Base-by-base conservation (phyloP, 1,140 invertebrate genomes). In the Euwallacea fornicatus region DNA sequence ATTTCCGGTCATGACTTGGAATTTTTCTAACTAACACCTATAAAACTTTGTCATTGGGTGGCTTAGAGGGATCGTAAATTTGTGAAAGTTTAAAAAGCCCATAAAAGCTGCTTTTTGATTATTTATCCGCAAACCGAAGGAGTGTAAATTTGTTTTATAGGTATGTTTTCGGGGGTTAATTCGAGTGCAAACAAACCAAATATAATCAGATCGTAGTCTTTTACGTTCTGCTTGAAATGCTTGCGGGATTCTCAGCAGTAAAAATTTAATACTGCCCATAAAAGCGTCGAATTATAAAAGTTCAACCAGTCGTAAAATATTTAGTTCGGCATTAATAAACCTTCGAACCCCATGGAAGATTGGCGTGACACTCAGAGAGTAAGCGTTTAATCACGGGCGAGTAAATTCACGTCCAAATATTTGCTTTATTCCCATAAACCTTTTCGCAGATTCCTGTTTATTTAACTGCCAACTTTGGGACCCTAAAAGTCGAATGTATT, bases 11-110 rank as follows among this genome's bases (percentile, higher is more conserved):
- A 33, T 33, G 21, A 33, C 21, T 33, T 33, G 21, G 21, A 33
- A 33, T 33, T 33, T 33, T 33, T 33, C 1, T 33, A 33, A 33
- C 21, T 33, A 33, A 33, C 21, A 33, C 21, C 21, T 33, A 33
- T 33, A 33, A 33, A 33, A 33, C 21, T 60, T 41, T 60, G 16
- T 60, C 41, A 60, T 60, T 60, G 16, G 16, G 10, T 33, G 9
- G 0, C 58, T 9, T 42, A 60, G 42, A 60, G 42, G 58, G 10
- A 11, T 60, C 58, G 58, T 60, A 60, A 60, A 60, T 60, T 60
- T 60, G 7, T 60, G 10, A 60, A 60, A 33, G 9, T 15, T 15
- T 60, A 41, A 33, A 60, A 6, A 10, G 13, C 3, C 46, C 46
- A 11, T 13, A 13, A 13, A 50, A 11, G 46, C 46, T 50, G 21